Evolutionary conservation across 1,140 invertebrate species (phyloP).

Genomic region (Conopomorpha cramerella): DNA sequence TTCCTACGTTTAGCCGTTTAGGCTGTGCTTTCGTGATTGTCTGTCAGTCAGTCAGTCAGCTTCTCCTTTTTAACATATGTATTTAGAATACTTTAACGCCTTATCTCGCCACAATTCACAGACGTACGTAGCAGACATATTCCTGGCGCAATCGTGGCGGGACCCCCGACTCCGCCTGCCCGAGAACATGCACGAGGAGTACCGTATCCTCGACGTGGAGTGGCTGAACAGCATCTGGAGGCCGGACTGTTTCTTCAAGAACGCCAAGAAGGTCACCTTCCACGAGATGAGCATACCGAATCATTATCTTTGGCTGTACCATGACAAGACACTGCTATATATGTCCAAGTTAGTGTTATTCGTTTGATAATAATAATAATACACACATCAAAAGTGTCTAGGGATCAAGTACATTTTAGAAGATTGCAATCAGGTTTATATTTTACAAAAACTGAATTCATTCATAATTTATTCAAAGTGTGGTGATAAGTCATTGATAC

Average conservation of each 20-base stretch:
- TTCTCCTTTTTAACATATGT: neutral
- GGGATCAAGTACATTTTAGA: too few relatives aligned
- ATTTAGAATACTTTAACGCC: neutral
- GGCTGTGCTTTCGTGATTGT: too few relatives aligned
- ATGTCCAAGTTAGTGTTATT: slow-evolving; percentile 79
- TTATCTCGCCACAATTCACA: slow-evolving; percentile 33
- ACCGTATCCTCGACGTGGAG: slow-evolving; percentile 85
- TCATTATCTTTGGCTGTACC: slow-evolving; percentile 89
- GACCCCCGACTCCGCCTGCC: slow-evolving; percentile 83
- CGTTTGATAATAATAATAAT: neutral
- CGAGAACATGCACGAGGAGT: slow-evolving; percentile 91
- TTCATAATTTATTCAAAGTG: too few relatives aligned
- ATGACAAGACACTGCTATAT: slow-evolving; percentile 87
- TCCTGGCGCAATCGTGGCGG: slow-evolving; percentile 89
- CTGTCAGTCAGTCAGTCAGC: too few relatives aligned
- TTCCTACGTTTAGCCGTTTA: too few relatives aligned
- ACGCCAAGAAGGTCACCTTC: slow-evolving; percentile 90
- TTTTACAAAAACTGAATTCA: neutral
- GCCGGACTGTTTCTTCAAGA: slow-evolving; percentile 92
- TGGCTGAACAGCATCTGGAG: slow-evolving; percentile 90
- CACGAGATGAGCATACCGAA: slow-evolving; percentile 95
- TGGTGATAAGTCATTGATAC: neutral
- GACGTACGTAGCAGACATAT: slow-evolving; percentile 92
- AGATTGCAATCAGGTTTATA: neutral
- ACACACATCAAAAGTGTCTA: neutral